phyloP scores from a whole-genome alignment of 2,888 invertebrate genomes.

The Amphipoea lucens region DNA sequence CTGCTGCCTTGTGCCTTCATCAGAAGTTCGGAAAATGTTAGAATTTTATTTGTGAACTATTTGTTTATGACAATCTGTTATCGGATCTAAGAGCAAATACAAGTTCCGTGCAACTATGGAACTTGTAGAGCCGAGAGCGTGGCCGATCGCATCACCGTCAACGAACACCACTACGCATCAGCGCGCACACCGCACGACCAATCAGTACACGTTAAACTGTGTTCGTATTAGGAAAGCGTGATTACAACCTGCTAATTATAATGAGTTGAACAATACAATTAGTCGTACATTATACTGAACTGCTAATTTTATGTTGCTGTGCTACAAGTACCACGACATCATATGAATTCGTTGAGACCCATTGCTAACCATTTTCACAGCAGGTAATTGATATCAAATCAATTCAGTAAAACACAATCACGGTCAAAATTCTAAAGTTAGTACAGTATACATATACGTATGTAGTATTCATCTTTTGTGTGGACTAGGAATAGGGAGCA shows the following conservation, averaged over 20 bases:
- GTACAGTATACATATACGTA: background rate
- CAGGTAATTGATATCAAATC: background rate
- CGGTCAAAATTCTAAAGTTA: background rate
- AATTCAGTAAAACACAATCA: background rate
- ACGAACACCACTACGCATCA: slow-evolving; percentile 1
- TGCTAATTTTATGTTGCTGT: slow-evolving; percentile 1
- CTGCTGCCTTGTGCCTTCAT: background rate
- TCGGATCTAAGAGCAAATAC: background rate
- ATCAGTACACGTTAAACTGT: slow-evolving; percentile 2
- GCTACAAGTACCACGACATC: background rate
- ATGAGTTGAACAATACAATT: background rate
- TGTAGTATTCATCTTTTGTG: background rate
- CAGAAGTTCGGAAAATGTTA: background rate
- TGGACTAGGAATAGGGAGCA: too few relatives aligned
- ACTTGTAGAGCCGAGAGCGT: background rate
- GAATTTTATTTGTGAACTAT: background rate
- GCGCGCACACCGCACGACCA: background rate
- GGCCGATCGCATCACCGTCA: background rate
- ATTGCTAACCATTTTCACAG: background rate
- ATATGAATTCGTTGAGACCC: background rate
- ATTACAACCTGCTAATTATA: background rate
- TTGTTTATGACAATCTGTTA: background rate
- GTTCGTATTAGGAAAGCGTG: background rate
- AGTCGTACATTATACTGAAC: background rate
- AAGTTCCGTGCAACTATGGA: background rate